phyloP scores from a whole-genome alignment of 1,140 invertebrate species.

The Chrysomallon squamiferum region DNA sequence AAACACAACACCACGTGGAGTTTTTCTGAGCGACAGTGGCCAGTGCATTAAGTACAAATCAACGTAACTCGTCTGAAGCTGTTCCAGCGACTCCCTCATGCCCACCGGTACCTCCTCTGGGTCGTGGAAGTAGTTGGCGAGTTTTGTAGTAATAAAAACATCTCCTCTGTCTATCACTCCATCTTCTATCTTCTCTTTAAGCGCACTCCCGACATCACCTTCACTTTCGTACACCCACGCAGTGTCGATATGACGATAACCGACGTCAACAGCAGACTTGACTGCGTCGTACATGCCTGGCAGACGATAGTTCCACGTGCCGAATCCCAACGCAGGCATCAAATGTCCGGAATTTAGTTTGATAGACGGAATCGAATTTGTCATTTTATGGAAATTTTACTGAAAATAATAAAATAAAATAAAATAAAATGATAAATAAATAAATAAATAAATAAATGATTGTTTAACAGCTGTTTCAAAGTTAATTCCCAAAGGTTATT shows the following conservation, averaged over 20 bases:
- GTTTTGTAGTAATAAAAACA: slow-evolving; percentile 70
- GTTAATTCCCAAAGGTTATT: no score
- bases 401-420: no score
- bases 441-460: no score
- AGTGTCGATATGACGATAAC: slow-evolving; percentile 77
- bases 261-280: slow-evolving; percentile 72
- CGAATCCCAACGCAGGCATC: no score
- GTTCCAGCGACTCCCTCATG: slow-evolving; percentile 71
- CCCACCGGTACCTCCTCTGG: slow-evolving; percentile 68
- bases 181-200: slow-evolving; percentile 52
- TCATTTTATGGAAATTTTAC: no score
- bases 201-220: slow-evolving; percentile 58
- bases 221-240: slow-evolving; percentile 70
- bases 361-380: no score
- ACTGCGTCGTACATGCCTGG: slow-evolving; percentile 63
- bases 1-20: slow-evolving; percentile 8
- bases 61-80: slow-evolving; percentile 75
- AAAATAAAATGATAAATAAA: no score
- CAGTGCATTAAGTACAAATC: slow-evolving; percentile 84
- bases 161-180: slow-evolving; percentile 61
- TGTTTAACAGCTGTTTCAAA: no score
- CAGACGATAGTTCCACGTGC: no score
- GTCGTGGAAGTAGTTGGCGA: slow-evolving; percentile 66
- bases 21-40: slow-evolving; percentile 79
- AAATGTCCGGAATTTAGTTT: no score